A percentile compares a stretch with the other conserved stretches of the same genome.
Evolutionary conservation across 2,797 vertebrate genomes (phyloP).

Genomic region (Gymnothorax javanicus): DNA sequence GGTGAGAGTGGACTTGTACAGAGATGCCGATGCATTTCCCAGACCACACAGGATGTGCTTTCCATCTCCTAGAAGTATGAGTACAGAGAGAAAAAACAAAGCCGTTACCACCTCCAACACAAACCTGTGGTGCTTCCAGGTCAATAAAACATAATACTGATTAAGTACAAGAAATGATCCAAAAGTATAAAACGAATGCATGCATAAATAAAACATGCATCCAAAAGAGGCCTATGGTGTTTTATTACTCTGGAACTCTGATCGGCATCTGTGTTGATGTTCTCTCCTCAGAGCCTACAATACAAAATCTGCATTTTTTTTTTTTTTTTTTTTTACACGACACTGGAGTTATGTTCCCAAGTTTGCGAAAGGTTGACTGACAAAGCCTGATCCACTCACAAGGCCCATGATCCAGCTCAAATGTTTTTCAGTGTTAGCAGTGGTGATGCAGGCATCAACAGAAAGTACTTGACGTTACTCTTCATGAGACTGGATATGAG

Average conservation of each 20-base stretch:
- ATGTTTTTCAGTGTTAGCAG: not conserved
- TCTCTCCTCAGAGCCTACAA: not conserved
- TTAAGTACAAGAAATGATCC: not conserved
- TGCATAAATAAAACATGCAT: slow-evolving; percentile 16
- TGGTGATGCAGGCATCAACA: not conserved
- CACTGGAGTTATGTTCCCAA: not conserved
- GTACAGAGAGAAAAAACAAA: slow-evolving; percentile 43
- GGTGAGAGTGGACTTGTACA: slow-evolving; percentile 75
- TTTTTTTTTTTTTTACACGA: not conserved
- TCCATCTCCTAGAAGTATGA: slow-evolving; percentile 77
- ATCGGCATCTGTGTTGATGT: slow-evolving; percentile 29
- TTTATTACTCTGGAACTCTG: slow-evolving; percentile 23
- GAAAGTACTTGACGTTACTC: not conserved
- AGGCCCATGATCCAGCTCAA: not conserved
- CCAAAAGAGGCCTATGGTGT: slow-evolving; percentile 19
- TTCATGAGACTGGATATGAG: not conserved
- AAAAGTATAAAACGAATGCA: slow-evolving; percentile 9
- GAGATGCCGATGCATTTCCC: slow-evolving; percentile 76
- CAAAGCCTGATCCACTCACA: not conserved
- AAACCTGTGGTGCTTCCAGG: slow-evolving; percentile 10
- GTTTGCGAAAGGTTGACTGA: not conserved
- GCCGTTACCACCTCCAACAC: not conserved
- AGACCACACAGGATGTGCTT: slow-evolving; percentile 83
- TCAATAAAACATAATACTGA: slow-evolving; percentile 21
- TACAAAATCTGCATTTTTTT: not conserved